phyloP scores from a whole-genome alignment of 2,888 invertebrate species.

The Drosophila neotestacea region DNA sequence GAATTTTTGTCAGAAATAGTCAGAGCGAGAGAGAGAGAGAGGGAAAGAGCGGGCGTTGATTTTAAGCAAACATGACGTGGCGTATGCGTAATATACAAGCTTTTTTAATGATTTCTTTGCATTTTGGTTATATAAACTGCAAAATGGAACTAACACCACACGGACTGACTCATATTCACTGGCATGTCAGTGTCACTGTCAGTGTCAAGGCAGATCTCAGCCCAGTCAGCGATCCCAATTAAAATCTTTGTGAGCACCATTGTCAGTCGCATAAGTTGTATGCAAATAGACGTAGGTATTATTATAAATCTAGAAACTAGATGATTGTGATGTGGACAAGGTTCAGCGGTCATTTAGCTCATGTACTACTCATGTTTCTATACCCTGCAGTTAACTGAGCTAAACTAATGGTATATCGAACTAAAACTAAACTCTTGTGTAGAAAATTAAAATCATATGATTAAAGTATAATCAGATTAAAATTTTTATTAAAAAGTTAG shows the following conservation, averaged over 20 bases:
- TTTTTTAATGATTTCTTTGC: slow-evolving; percentile 39
- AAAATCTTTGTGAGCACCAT: slow-evolving; percentile 44
- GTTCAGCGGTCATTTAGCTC: slow-evolving; percentile 22
- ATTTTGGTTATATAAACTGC: slow-evolving; percentile 12
- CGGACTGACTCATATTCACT: slow-evolving; percentile 31
- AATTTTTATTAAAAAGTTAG: too few relatives aligned
- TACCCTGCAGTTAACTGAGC: slow-evolving; percentile 2
- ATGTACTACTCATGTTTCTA: slow-evolving; percentile 10
- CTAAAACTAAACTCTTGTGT: too few relatives aligned
- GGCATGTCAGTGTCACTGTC: slow-evolving; percentile 45
- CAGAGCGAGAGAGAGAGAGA: slow-evolving; percentile 7
- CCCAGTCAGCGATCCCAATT: slow-evolving; percentile 50
- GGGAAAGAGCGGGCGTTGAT: slow-evolving; percentile 10
- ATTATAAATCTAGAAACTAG: slow-evolving; percentile 38
- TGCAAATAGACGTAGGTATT: slow-evolving; percentile 9
- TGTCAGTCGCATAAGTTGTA: slow-evolving; percentile 5
- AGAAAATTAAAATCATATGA: too few relatives aligned
- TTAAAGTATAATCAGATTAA: too few relatives aligned
- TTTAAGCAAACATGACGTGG: slow-evolving; percentile 57
- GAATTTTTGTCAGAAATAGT: slow-evolving; percentile 8
- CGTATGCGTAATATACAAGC: slow-evolving; percentile 72
- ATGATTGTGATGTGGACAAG: slow-evolving; percentile 39
- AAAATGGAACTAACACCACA: background rate
- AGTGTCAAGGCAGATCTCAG: slow-evolving; percentile 45
- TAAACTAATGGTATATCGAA: background rate